A percentile compares a stretch with the other conserved stretches of the same genome.
These are phyloP conservation scores for Nemoura dubitans DNA, from an alignment of 2,888 invertebrate species.

Conservation along the genomic window DNA sequence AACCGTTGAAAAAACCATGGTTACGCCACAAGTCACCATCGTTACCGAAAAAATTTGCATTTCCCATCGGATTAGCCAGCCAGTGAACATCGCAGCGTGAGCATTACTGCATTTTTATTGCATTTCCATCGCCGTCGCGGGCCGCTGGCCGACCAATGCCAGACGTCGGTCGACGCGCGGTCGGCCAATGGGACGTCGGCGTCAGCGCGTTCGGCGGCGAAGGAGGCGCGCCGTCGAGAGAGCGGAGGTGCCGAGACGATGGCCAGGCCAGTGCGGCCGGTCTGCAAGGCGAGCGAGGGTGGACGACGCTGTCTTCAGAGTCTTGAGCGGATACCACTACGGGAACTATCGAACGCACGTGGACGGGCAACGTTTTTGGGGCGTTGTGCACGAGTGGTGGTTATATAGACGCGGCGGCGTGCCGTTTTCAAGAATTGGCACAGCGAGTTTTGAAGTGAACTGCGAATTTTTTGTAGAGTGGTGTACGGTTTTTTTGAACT, in stretches of 20 bases:
- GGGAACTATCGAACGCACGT: not conserved
- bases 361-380: not conserved
- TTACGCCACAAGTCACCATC: not conserved
- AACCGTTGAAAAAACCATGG: slow-evolving; percentile 9
- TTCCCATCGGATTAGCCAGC: slow-evolving; percentile 37
- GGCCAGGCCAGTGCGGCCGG: not conserved
- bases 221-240: slow-evolving; percentile 13
- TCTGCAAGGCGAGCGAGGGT: not conserved
- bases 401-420: too few species aligned
- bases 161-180: not conserved
- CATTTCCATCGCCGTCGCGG: not conserved
- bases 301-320: not conserved
- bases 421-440: not conserved
- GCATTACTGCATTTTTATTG: slow-evolving; percentile 36
- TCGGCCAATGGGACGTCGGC: not conserved
- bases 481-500: not conserved
- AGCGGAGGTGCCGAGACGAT: not conserved
- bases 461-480: not conserved
- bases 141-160: not conserved
- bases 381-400: not conserved
- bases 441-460: not conserved
- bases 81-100: slow-evolving; percentile 39
- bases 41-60: slow-evolving; percentile 35
- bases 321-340: not conserved
- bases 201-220: not conserved